Conservation (phyloP, 37 sponge, comb jelly and placozoan species). For the Cliona cf. orientalis region DNA sequence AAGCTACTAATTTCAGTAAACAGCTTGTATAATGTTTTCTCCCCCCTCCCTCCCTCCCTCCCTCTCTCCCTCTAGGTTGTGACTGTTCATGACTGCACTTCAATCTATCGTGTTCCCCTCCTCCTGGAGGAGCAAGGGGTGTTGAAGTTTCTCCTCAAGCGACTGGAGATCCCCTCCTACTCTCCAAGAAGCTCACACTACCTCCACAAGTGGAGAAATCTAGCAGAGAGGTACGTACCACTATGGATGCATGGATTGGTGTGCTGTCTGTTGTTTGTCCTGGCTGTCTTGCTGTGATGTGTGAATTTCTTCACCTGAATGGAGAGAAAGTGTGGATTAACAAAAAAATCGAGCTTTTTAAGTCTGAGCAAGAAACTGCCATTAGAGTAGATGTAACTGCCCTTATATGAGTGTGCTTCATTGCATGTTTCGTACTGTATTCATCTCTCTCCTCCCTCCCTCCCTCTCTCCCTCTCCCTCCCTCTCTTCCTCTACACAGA, state of each 20-base stretch:
- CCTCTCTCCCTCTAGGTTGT: constrained; percentile 62
- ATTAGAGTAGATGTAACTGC: background rate
- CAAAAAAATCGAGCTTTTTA: too few species aligned
- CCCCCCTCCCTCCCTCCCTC: background rate
- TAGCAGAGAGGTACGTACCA: constrained; percentile 70
- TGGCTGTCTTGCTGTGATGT: too few species aligned
- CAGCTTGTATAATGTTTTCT: background rate
- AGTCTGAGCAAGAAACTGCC: too few species aligned
- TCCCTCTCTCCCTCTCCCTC: constrained; percentile 13
- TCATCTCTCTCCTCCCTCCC: background rate
- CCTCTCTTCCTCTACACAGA: constrained; percentile 31
- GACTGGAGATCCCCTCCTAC: constrained; percentile 60
- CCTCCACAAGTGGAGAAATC: constrained; percentile 76
- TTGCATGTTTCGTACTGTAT: background rate
- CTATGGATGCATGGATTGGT: background rate
- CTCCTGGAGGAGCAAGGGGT: constrained; percentile 72
- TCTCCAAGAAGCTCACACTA: background rate
- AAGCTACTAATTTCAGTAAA: background rate
- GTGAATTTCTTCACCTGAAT: too few species aligned
- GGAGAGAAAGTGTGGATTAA: too few species aligned
- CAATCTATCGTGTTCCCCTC: constrained; percentile 92
- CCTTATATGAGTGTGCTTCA: background rate
- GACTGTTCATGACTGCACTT: constrained; percentile 79
- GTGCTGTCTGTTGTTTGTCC: background rate
- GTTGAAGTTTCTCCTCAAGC: constrained; percentile 64